phyloP scores from a whole-genome alignment of 1,140 invertebrate species.

The Trachelipus rathkii region DNA sequence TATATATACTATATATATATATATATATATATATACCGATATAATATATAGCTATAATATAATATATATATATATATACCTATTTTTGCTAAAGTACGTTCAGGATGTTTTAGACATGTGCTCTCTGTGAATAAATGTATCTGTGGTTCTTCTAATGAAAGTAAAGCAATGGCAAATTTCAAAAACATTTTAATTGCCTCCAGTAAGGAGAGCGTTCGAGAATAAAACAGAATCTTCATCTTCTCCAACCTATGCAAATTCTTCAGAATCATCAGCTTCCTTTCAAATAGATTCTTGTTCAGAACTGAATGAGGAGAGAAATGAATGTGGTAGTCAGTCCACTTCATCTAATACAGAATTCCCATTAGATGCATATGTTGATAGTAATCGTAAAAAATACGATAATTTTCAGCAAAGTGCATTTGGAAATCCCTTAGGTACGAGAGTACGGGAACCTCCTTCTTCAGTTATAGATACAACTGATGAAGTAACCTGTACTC shows the following conservation, averaged over 20 bases:
- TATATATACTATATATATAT: too few relatives aligned
- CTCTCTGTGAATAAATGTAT: not conserved
- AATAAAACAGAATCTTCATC: too few relatives aligned
- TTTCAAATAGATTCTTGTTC: too few relatives aligned
- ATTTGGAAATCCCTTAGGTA: not conserved
- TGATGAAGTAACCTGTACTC: not conserved
- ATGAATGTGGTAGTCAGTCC: not conserved
- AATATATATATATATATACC: too few relatives aligned
- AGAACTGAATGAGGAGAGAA: too few relatives aligned
- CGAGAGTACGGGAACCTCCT: not conserved
- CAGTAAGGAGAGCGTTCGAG: too few relatives aligned
- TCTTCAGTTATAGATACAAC: not conserved
- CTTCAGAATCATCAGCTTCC: too few relatives aligned
- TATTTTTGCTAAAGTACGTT: not conserved
- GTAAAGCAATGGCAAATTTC: too few relatives aligned
- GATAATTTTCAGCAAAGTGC: not conserved
- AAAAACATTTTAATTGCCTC: too few relatives aligned
- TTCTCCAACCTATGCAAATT: too few relatives aligned
- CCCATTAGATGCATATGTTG: not conserved
- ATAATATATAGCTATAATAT: too few relatives aligned
- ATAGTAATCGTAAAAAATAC: not conserved
- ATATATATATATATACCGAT: too few relatives aligned
- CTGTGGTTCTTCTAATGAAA: not conserved
- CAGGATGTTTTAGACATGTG: slow-evolving; percentile 5
- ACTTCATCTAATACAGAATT: not conserved